Evolutionary conservation across 2,113 vertebrate genomes (phyloP).

Genomic region (Caranx melampygus): DNA sequence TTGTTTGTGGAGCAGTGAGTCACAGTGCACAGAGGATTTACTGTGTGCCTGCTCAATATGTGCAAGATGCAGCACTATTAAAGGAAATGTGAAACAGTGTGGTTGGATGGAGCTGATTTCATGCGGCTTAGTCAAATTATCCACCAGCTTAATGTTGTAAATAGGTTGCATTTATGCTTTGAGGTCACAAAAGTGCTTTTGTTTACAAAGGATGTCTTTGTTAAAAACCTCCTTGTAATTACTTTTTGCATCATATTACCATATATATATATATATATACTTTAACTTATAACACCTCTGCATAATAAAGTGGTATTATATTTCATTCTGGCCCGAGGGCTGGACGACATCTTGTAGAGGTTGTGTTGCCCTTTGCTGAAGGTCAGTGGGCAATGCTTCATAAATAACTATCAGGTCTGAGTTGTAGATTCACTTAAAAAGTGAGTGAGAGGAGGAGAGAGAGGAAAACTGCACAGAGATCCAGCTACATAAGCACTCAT

Average conservation of each 20-base stretch:
- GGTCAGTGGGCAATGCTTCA: background rate
- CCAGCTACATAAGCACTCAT: background rate
- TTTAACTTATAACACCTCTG: background rate
- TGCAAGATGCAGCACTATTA: no score
- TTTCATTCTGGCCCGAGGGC: background rate
- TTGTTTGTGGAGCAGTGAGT: no score
- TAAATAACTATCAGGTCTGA: background rate
- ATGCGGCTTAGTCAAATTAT: no score
- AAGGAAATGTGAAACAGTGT: no score
- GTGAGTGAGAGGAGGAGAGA: background rate
- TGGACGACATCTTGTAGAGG: no score
- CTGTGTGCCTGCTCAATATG: no score
- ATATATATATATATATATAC: background rate
- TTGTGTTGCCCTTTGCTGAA: background rate
- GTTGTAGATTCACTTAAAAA: constrained; percentile 23
- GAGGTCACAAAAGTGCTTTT: background rate
- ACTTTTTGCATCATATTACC: background rate
- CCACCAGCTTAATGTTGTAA: no score
- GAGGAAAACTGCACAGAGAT: constrained; percentile 24
- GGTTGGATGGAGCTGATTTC: no score
- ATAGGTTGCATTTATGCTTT: background rate
- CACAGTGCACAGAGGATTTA: no score
- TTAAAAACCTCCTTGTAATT: background rate
- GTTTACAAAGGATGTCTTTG: background rate
- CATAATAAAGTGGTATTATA: background rate